Base-by-base conservation (phyloP, 2,797 vertebrate species). In the Gallirallus australis region DNA sequence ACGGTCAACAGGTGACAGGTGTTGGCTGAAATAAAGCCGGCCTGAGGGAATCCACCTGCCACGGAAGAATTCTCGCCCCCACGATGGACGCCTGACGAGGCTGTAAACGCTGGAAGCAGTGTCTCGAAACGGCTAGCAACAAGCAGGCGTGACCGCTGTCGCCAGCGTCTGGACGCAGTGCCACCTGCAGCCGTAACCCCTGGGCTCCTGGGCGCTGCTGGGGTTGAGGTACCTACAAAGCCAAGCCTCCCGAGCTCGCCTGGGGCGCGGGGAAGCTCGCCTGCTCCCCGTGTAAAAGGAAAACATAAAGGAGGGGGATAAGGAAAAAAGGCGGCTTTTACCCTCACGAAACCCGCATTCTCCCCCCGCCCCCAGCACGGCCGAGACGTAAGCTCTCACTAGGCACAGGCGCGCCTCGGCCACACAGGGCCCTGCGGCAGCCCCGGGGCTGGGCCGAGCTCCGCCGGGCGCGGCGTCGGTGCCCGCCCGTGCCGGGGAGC, bases 171-270 rank as follows among this genome's bases (percentile, higher is more conserved):
- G 64, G 30, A 8, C 6, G 8, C 11, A 15, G 6, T 10, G 12
- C 15, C 48, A 23, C 35, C 98, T 99, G 98, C 98, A 99, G 97
- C 98, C 97, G 87, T 98, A 97, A 2, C 0, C n/a, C 83, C 98
- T 76, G 95, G 99, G 98, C 0, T 98, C 99, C 86, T 98, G 99
- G 95, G 98, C 98, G 97, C 99, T 98, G 98, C 98, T 99, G 97
- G 98, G 98, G 89, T 99, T 99, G 66, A 98, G 99, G 83, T 98
- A 99, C 94, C 99, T 98, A 97, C 99, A 99, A 31, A 99, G 98
- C 97, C 98, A 3, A 28, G 15, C 2, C 1, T 11, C 39, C 8
- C 12, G 5, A 53, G 11, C 98, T 94, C 98, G 98, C 3, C 98
- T 98, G 0, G 98, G 98, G 42, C 18, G 42, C 42, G 42, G 42